Conservation (phyloP, 92 coral and sea anemone species). For the Porites rus region DNA sequence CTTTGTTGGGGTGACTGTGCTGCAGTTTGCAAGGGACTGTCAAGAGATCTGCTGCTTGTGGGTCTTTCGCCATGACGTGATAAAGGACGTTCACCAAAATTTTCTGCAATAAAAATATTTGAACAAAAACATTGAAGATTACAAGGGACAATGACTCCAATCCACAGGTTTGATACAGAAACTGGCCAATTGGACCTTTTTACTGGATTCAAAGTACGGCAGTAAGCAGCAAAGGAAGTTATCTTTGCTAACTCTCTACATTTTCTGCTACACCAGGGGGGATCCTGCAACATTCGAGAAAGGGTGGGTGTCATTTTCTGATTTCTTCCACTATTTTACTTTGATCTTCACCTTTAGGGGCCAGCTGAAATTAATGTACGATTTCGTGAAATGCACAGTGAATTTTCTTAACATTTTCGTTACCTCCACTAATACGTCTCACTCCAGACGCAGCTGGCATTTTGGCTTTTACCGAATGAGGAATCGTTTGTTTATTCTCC, state of each 20-base stretch:
- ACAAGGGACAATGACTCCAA: neutral
- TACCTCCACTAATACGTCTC: slow-evolving; percentile 45
- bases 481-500: slow-evolving; percentile 3
- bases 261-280: no score
- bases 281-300: no score
- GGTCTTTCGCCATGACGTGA: slow-evolving; percentile 47
- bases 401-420: no score
- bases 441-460: slow-evolving; percentile 35
- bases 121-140: neutral
- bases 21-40: slow-evolving; percentile 11
- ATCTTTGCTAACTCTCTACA: no score
- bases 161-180: neutral
- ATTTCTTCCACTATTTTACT: no score
- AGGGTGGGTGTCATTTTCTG: no score
- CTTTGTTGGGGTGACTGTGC: slow-evolving; percentile 4
- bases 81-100: slow-evolving; percentile 4
- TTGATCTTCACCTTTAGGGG: no score
- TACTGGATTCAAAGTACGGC: no score
- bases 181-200: no score
- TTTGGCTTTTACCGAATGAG: neutral
- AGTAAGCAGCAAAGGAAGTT: no score
- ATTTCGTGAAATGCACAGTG: no score
- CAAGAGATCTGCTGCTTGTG: slow-evolving; percentile 36
- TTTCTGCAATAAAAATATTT: neutral
- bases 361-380: no score